Evolutionary conservation across 1,140 invertebrate genomes (phyloP).

Genomic region (Lamellibrachia luymesi): DNA sequence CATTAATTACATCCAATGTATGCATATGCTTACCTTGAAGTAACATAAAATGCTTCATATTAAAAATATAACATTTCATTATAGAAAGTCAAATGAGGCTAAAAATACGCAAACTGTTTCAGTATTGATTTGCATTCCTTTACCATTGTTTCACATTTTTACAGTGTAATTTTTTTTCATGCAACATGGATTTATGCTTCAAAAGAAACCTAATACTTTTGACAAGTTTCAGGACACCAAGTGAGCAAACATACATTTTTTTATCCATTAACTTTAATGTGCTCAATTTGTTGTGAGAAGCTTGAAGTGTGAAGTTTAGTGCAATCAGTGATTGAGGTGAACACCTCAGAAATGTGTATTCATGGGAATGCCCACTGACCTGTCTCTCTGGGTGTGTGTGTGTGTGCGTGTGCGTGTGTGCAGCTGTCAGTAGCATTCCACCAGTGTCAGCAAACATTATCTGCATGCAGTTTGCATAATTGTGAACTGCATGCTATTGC

Average conservation of each 20-base stretch:
- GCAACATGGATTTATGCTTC: neutral
- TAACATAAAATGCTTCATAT: neutral
- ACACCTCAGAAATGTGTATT: neutral
- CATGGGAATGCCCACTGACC: neutral
- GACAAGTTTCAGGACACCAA: neutral
- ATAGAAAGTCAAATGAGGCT: neutral
- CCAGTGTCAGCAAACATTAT: neutral
- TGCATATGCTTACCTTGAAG: neutral
- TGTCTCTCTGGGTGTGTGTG: neutral
- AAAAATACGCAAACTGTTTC: neutral
- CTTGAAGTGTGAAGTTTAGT: neutral
- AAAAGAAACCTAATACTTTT: neutral
- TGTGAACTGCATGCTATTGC: neutral
- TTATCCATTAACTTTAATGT: neutral
- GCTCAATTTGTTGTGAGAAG: neutral
- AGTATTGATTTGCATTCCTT: neutral
- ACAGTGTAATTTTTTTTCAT: neutral
- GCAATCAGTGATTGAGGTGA: neutral
- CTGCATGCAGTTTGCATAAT: neutral
- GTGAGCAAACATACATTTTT: neutral
- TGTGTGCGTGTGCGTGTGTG: neutral
- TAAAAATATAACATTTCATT: neutral
- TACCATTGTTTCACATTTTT: neutral
- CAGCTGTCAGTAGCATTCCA: neutral
- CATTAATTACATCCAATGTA: neutral